Evolutionary conservation across 2,888 invertebrate species (phyloP).

Genomic region (Microctonus brassicae): DNA sequence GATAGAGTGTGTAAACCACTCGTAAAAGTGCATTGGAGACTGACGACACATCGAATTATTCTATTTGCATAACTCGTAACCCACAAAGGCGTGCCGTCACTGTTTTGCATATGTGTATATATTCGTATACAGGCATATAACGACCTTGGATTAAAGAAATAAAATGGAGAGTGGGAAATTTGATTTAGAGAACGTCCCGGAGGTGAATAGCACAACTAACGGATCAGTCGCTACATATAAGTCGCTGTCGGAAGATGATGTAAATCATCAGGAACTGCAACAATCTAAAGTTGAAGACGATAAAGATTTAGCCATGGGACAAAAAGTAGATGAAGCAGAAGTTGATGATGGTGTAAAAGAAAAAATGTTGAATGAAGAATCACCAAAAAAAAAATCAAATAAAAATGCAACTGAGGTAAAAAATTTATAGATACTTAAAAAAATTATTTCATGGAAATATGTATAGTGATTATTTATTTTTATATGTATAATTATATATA

Average conservation of each 20-base stretch:
- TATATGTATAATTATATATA: too few species aligned
- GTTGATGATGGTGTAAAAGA: conserved; percentile 63
- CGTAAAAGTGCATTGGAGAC: not conserved
- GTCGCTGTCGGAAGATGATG: conserved; percentile 57
- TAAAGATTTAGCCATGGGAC: conserved; percentile 54
- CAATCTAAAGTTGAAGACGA: conserved; percentile 19
- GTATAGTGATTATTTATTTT: too few species aligned
- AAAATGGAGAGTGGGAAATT: conserved; percentile 63
- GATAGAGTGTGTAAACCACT: not conserved
- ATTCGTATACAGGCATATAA: conserved; percentile 15
- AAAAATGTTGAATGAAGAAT: conserved; percentile 64
- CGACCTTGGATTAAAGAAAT: conserved; percentile 33
- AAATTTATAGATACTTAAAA: not conserved
- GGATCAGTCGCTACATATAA: conserved; percentile 58
- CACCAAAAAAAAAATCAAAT: conserved; percentile 53
- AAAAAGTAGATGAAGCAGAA: conserved; percentile 54
- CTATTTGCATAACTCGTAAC: too few species aligned
- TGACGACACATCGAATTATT: too few species aligned
- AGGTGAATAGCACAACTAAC: conserved; percentile 54
- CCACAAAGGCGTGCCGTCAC: not conserved
- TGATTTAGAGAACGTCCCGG: conserved; percentile 53
- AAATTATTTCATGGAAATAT: not conserved
- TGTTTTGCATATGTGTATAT: too few species aligned
- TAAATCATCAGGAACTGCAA: conserved; percentile 13
- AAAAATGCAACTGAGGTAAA: conserved; percentile 61